phyloP scores from a whole-genome alignment of 2,888 invertebrate species.

The Agriotes lineatus region DNA sequence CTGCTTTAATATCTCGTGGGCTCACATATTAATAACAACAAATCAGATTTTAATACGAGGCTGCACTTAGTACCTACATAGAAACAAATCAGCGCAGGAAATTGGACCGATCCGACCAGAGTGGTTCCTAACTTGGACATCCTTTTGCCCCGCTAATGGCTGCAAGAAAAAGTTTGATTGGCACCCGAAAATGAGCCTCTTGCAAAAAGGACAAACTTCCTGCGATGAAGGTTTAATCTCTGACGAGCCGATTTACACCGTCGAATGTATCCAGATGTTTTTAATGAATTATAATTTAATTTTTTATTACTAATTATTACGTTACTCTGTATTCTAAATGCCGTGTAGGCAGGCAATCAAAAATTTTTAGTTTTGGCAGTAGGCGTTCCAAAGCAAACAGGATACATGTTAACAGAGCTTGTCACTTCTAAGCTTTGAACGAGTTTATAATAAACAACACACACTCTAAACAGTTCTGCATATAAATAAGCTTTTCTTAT shows the following conservation, averaged over 20 bases:
- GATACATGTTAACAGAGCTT: neutral
- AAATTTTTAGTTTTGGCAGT: conserved; percentile 7
- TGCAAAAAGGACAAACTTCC: no score
- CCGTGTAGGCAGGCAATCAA: conserved; percentile 8
- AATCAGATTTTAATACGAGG: conserved; percentile 21
- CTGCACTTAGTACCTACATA: conserved; percentile 23
- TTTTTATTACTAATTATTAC: conserved; percentile 14
- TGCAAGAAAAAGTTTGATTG: no score
- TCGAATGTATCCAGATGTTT: neutral
- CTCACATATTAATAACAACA: conserved; percentile 22
- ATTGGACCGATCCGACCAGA: neutral
- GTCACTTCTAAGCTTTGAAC: no score
- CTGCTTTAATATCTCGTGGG: conserved; percentile 29
- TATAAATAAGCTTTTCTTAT: no score
- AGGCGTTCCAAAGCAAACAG: neutral
- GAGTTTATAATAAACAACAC: no score
- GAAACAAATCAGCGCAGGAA: conserved; percentile 14
- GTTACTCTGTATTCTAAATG: conserved; percentile 19
- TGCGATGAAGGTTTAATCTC: no score
- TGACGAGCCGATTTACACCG: neutral
- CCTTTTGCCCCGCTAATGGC: no score
- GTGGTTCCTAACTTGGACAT: neutral
- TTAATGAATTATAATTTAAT: conserved; percentile 1
- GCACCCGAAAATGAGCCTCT: no score
- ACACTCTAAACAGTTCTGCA: no score